Evolutionary conservation across 2,797 vertebrate genomes (phyloP).

Genomic region (Tympanoctomys barrerae): DNA sequence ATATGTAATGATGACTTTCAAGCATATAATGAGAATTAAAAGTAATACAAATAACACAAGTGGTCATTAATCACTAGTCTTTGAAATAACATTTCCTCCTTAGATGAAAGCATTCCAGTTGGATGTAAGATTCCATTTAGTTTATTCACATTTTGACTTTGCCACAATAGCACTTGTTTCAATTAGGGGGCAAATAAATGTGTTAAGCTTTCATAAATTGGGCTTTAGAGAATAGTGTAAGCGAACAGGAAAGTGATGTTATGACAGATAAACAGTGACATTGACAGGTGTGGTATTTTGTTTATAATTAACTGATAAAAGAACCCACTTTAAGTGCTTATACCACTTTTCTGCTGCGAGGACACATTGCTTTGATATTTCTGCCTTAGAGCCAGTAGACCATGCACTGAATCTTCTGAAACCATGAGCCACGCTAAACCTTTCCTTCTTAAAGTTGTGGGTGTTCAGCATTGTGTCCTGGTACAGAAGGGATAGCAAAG

Average conservation of each 20-base stretch:
- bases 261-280: background rate
- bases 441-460: no score
- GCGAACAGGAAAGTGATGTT: slow-evolving; percentile 35
- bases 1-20: slow-evolving; percentile 57
- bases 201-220: slow-evolving; percentile 24
- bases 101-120: slow-evolving; percentile 29
- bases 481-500: background rate
- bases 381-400: no score
- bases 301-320: background rate
- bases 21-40: slow-evolving; percentile 80
- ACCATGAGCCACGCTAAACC: no score
- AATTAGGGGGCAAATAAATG: slow-evolving; percentile 37
- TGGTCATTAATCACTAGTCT: slow-evolving; percentile 84
- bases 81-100: slow-evolving; percentile 79
- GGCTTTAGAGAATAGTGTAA: background rate
- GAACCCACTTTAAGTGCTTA: slow-evolving; percentile 53
- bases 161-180: slow-evolving; percentile 38
- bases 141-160: slow-evolving; percentile 60
- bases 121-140: slow-evolving; percentile 53
- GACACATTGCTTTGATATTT: background rate
- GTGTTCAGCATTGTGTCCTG: no score
- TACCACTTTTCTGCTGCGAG: background rate
- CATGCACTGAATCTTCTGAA: no score
- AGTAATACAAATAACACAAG: slow-evolving; percentile 86
- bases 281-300: background rate